Evolutionary conservation across 2,113 vertebrate genomes (phyloP).

Genomic region (Penelope pileata): DNA sequence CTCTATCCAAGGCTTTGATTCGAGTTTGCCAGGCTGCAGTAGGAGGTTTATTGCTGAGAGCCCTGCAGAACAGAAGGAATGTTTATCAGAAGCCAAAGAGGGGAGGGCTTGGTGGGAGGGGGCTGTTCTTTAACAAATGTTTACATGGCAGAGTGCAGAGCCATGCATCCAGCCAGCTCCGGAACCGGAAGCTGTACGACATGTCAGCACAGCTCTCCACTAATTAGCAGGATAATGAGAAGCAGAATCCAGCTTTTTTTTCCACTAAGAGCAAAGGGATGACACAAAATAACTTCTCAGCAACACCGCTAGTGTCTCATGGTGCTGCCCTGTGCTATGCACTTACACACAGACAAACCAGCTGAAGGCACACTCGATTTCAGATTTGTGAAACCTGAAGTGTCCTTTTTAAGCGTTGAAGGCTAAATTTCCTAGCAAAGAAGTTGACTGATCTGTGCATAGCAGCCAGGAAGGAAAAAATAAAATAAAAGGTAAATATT

Average conservation of each 20-base stretch:
- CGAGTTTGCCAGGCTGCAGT: neutral
- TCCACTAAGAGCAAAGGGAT: neutral
- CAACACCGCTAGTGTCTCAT: neutral
- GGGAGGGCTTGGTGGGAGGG: fast-evolving
- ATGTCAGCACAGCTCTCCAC: slow-evolving; percentile 60
- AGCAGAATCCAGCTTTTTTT: slow-evolving; percentile 13
- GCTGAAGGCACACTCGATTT: neutral
- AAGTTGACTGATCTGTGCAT: neutral
- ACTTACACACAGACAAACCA: neutral
- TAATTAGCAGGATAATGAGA: slow-evolving; percentile 56
- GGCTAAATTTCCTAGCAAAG: neutral
- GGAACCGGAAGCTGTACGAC: slow-evolving; percentile 47
- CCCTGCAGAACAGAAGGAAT: neutral
- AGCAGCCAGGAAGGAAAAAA: neutral
- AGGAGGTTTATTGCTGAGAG: neutral
- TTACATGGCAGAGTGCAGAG: slow-evolving; percentile 37
- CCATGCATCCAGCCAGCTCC: slow-evolving; percentile 30
- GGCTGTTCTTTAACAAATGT: neutral
- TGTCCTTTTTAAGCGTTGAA: neutral
- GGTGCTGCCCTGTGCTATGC: neutral
- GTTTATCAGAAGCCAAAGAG: neutral
- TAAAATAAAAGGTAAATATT: neutral
- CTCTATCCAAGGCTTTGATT: neutral
- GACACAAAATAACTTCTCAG: slow-evolving; percentile 2
- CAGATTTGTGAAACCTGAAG: neutral